phyloP scores from a whole-genome alignment of 2,113 vertebrate species.

The Brachypodius melanocephalos region DNA sequence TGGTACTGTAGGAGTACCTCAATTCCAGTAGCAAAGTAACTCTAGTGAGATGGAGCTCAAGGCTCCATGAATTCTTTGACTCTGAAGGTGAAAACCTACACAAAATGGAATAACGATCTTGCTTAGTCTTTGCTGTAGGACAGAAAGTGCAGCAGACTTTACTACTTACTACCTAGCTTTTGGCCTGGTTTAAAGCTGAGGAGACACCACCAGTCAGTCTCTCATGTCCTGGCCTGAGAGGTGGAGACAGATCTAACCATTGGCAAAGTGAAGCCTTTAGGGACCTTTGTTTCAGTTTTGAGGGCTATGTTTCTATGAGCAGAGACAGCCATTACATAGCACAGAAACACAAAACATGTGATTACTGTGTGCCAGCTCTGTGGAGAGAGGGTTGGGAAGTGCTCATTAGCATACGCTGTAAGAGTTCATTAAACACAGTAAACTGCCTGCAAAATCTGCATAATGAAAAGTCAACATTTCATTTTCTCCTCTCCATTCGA shows the following conservation, averaged over 20 bases:
- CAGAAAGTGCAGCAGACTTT: neutral
- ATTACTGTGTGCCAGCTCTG: constrained; percentile 23
- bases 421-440: constrained; percentile 30
- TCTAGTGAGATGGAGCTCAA: neutral
- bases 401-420: constrained; percentile 46
- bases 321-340: constrained; percentile 5
- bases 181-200: neutral
- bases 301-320: neutral
- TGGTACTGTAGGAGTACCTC: neutral
- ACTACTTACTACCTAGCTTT: neutral
- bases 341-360: constrained; percentile 22
- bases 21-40: neutral
- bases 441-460: constrained; percentile 32
- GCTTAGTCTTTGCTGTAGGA: neutral
- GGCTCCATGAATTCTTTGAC: neutral
- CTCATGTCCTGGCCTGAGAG: neutral
- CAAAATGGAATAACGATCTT: neutral
- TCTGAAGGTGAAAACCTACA: neutral
- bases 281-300: neutral
- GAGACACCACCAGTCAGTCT: neutral
- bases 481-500: neutral
- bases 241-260: neutral
- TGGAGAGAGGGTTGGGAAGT: constrained; percentile 32
- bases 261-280: neutral
- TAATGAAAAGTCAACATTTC: neutral